Percentiles rank a stretch among this genome's conserved stretches.
Conservation (phyloP, 1,140 invertebrate species). For the Phocides pigmalion region DNA sequence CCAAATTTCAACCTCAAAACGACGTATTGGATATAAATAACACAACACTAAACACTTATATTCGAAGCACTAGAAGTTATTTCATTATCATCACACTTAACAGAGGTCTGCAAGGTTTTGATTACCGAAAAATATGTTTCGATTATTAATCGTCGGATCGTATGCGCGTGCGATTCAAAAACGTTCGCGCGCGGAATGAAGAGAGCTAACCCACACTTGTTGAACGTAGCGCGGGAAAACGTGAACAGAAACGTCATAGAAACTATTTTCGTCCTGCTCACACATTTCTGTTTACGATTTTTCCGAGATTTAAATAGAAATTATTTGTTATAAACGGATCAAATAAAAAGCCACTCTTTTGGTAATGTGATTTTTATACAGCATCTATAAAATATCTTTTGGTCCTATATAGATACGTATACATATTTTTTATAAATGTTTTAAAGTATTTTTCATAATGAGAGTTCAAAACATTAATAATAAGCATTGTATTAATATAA, state of each 20-base stretch:
- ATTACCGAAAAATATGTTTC: constrained; percentile 45
- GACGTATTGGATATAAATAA: constrained; percentile 36
- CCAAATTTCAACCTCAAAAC: constrained; percentile 32
- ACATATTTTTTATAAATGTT: too few relatives aligned
- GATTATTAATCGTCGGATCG: constrained; percentile 50
- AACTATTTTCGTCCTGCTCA: background rate
- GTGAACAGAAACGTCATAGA: constrained; percentile 21
- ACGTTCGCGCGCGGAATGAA: constrained; percentile 72
- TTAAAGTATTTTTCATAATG: too few relatives aligned
- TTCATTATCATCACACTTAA: constrained; percentile 50
- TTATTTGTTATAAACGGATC: too few relatives aligned
- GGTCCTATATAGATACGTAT: too few relatives aligned
- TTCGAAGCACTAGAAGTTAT: constrained; percentile 39
- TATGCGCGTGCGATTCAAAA: constrained; percentile 55
- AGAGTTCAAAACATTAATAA: too few relatives aligned
- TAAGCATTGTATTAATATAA: too few relatives aligned
- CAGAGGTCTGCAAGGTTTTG: constrained; percentile 39
- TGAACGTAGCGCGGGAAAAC: constrained; percentile 57
- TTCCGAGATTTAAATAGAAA: too few relatives aligned
- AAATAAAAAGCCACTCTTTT: too few relatives aligned
- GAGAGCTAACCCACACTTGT: constrained; percentile 51
- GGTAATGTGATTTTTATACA: too few relatives aligned
- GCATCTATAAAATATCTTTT: too few relatives aligned
- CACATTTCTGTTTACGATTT: background rate
- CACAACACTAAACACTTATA: constrained; percentile 53